Evolutionary conservation across 1,140 invertebrate genomes (phyloP).

Genomic region (Carposina sasakii): DNA sequence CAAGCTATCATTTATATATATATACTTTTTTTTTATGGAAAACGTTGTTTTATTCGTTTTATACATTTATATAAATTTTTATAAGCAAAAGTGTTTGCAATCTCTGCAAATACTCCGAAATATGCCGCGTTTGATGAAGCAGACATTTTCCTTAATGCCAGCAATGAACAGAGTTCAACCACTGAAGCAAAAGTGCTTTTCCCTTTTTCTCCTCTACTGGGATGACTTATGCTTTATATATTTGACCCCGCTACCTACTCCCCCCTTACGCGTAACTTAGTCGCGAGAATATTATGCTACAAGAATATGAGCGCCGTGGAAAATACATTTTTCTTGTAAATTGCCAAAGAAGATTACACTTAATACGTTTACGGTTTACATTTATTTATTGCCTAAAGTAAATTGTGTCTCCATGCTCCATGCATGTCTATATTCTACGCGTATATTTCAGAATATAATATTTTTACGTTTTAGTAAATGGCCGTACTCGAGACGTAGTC

Average conservation of each 20-base stretch:
- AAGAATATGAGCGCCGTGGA: conserved; percentile 24
- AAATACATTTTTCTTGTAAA: conserved; percentile 24
- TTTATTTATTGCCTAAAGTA: conserved; percentile 5
- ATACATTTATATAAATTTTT: no score
- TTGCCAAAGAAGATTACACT: conserved; percentile 15
- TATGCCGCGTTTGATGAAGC: conserved; percentile 10
- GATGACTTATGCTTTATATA: conserved; percentile 64
- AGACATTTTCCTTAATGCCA: conserved; percentile 39
- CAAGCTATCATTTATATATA: no score
- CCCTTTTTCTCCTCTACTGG: conserved; percentile 44
- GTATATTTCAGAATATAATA: neutral
- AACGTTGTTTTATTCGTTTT: no score
- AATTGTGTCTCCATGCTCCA: no score
- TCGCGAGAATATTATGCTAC: conserved; percentile 37
- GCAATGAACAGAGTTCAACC: conserved; percentile 47
- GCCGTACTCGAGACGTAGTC: neutral
- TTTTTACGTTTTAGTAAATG: neutral
- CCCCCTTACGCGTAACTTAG: conserved; percentile 48
- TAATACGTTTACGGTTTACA: conserved; percentile 5
- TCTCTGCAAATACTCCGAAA: no score
- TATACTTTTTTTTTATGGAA: no score
- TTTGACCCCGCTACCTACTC: conserved; percentile 52
- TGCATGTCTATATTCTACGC: no score
- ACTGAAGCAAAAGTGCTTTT: conserved; percentile 45
- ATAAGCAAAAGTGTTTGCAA: no score